Evolutionary conservation across 1,140 invertebrate species (phyloP), one percentile per base, ranked within the genome.

Genomic region (Vollenhovia emeryi): DNA sequence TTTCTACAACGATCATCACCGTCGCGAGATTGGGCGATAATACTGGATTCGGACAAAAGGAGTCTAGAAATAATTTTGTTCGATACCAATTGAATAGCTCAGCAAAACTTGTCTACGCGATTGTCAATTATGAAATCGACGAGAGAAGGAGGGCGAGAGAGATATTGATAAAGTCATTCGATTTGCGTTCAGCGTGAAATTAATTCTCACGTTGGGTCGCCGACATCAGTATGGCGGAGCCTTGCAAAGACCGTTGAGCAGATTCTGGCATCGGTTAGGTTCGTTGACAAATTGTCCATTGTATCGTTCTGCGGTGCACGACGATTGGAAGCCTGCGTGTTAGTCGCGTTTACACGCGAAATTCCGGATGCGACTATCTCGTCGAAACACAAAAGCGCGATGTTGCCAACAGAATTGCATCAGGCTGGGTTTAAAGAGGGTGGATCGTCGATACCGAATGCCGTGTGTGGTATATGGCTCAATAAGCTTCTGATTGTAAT

Each of bases 251-350:
- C 86, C 83, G 74, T 40, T 55, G 57, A 43, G 36, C 57, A 68
- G 73, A 84, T 89, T 86, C 84, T 88, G 83, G 83, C 60, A 69
- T 79, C 88, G 74, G 83, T 86, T 88, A 85, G 89, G 86, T 85
- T 84, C 86, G 86, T 85, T 90, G 89, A 90, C 89, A 90, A 90
- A 90, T 90, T 90, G 89, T 90, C 89, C 86, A 90, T 90, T 90
- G 86, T 90, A 88, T 90, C 88, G 30, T 90, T 84, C 43, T 36
- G 55, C 71, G 86, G 62, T 71, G 88, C 66, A 60, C 73, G 73
- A 84, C 86, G 88, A 90, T 90, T 86, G 88, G 88, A 86, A 86
- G 36, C 79, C 75, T 59, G 86, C 68, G 88, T 74, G 86, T 78
- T 87, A 85, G 84, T 57, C 84, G 83, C 69, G 89, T 90, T 90